Evolutionary conservation across 2,888 invertebrate species (phyloP), one percentile per base, ranked within the genome.

Genomic region (Doris montereyensis): DNA sequence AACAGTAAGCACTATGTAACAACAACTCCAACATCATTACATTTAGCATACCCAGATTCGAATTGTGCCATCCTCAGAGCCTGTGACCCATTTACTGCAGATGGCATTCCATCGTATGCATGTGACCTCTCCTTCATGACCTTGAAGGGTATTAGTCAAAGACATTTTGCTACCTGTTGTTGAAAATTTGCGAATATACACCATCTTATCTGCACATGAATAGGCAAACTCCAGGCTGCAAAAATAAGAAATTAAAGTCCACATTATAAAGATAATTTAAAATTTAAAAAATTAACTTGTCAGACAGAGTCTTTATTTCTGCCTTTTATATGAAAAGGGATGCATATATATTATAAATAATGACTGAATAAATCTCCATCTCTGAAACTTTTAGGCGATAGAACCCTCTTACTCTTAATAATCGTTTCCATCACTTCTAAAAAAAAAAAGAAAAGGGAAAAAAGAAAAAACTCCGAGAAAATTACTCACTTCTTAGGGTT

Each of bases 121-220:
- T 2, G 89, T 89, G 21, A 91, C 88, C 78, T 90, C 90, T 52
- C 86, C 88, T 28, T 88, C 87, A 82, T 91, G 90, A 67, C 91
- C 90, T 83, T 90, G 89, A 13, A 91, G 85, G 28, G 90, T 91
- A 84, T 90, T 90, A 34, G 88, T 83, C 75, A 91, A 84, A 26
- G 86, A 85, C 91, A 91, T 90, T 78, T 89, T 86, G 8, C 86
- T 81, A 5, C 91, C 90, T 52, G 81, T 83, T 4, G 84, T 84
- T 21, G 89, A 86, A 83, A 91, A 91, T 78, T 88, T 88, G 74
- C 91, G 84, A 8, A 91, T 87, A 81, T 91, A 91, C n/a, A 90
- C 90, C 89, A 91, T 88, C 82, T 89, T 87, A 82, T 91, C 91
- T 81, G 88, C 88, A 28, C 90, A 88, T 1, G 89, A 85, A 83